Evolutionary conservation across 2,113 vertebrate species (phyloP).

Genomic region (Bos indicus): DNA sequence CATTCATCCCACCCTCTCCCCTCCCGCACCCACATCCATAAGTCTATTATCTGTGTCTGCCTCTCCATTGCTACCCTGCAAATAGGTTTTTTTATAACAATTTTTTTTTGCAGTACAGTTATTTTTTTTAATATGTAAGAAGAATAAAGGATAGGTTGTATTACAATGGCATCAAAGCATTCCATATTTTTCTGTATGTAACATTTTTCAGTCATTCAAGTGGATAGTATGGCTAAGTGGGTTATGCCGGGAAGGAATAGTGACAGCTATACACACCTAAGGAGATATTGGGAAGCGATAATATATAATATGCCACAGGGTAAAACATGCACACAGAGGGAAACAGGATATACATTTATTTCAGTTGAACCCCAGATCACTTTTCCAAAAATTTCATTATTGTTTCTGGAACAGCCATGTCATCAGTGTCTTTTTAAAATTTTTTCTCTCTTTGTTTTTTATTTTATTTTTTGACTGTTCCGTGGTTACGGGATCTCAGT

Average conservation of each 20-base stretch:
- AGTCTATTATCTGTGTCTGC: background rate
- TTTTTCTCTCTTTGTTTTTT: background rate
- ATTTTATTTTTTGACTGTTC: background rate
- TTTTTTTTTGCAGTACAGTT: background rate
- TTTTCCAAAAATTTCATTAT: background rate
- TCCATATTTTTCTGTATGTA: background rate
- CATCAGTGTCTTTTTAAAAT: background rate
- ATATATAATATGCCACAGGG: background rate
- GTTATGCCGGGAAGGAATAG: fast-evolving
- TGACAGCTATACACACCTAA: background rate
- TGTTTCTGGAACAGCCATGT: background rate
- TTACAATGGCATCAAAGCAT: background rate
- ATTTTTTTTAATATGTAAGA: background rate
- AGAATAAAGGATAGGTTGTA: background rate
- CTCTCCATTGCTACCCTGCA: background rate
- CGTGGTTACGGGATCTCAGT: background rate
- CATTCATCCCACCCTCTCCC: background rate
- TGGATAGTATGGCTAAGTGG: background rate
- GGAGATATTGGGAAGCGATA: background rate
- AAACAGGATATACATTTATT: background rate
- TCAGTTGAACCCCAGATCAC: background rate
- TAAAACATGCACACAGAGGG: background rate
- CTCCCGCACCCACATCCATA: background rate
- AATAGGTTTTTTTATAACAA: background rate
- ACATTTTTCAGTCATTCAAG: background rate